phyloP scores from a whole-genome alignment of 2,888 invertebrate genomes.

The Stegana nigrithorax region DNA sequence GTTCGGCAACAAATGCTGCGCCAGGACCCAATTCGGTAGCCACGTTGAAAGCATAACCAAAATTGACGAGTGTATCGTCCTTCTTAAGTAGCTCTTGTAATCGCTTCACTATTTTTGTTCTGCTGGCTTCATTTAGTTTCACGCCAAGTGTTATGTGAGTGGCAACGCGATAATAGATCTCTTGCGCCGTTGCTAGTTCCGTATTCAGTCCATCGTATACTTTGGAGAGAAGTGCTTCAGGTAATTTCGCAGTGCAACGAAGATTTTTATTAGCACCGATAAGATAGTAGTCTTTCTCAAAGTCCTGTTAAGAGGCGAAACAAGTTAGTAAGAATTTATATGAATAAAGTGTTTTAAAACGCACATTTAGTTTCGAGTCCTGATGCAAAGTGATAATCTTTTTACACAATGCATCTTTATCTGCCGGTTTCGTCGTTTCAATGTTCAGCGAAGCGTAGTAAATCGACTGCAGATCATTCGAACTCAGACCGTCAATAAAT shows the following conservation, averaged over 20 bases:
- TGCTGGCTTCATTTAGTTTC: constrained; percentile 75
- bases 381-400: constrained; percentile 50
- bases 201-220: constrained; percentile 75
- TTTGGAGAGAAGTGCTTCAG: constrained; percentile 70
- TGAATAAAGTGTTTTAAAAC: constrained; percentile 31
- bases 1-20: constrained; percentile 76
- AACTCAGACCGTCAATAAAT: constrained; percentile 69
- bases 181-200: constrained; percentile 75
- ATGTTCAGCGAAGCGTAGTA: constrained; percentile 83
- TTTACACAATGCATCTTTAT: constrained; percentile 71
- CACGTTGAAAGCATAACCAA: constrained; percentile 86
- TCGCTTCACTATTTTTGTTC: constrained; percentile 77
- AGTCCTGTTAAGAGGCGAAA: constrained; percentile 55
- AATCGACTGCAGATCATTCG: constrained; percentile 75
- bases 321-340: neutral
- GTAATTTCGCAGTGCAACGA: constrained; percentile 70
- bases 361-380: constrained; percentile 70
- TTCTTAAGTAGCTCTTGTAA: constrained; percentile 83
- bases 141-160: constrained; percentile 78
- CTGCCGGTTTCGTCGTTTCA: constrained; percentile 74
- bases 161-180: constrained; percentile 81
- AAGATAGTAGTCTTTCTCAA: constrained; percentile 76
- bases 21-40: constrained; percentile 78
- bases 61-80: constrained; percentile 83
- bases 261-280: constrained; percentile 74